Conservation (phyloP, 2,113 vertebrate species). For the Baryphthengus martii region DNA sequence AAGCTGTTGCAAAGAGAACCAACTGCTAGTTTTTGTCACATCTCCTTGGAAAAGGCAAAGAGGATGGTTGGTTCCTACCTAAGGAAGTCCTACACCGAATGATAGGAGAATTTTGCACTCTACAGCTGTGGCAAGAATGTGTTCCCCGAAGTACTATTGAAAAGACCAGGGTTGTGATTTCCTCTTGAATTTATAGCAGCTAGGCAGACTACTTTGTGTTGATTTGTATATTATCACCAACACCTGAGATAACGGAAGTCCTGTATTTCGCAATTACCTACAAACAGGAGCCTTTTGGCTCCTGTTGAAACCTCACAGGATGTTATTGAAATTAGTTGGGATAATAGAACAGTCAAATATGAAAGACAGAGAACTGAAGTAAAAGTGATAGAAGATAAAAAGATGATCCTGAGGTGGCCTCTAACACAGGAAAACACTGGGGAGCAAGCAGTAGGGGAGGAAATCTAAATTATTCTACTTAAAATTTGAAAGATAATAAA, state of each 20-base stretch:
- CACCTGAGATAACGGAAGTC: not conserved
- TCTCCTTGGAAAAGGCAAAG: not conserved
- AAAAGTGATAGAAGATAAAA: not conserved
- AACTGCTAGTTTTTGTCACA: not conserved
- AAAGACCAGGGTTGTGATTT: not conserved
- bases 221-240: not conserved
- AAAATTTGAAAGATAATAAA: not conserved
- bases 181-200: not conserved
- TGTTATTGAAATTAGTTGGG: not conserved
- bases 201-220: not conserved
- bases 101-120: not conserved
- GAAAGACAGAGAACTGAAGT: not conserved
- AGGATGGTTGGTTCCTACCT: not conserved
- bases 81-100: not conserved
- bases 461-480: not conserved
- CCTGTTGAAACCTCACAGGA: not conserved
- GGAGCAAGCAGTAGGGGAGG: not conserved
- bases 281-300: not conserved
- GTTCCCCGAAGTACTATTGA: not conserved
- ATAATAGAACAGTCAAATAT: not conserved
- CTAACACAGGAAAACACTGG: not conserved
- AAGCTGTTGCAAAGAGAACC: not conserved
- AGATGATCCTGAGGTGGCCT: not conserved
- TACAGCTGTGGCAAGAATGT: not conserved
- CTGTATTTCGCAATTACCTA: not conserved